These are phyloP conservation scores for Epizoanthus rinbou DNA, from an alignment of 92 coral and sea anemone species.

Conservation along the genomic window DNA sequence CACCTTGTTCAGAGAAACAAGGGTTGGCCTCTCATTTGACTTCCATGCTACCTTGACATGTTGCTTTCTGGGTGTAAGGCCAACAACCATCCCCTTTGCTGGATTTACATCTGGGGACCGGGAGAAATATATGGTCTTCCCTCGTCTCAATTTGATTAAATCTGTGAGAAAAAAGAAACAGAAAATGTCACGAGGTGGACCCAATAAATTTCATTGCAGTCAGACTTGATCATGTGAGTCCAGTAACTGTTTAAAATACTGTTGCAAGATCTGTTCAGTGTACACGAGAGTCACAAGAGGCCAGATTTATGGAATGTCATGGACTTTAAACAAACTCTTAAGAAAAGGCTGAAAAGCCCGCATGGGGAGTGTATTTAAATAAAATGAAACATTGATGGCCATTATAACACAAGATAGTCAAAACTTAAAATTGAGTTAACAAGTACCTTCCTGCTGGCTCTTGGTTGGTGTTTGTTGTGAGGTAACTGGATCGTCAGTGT, in stretches of 20 bases:
- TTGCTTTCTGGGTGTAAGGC: slow-evolving; percentile 52
- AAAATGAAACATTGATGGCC: too few species aligned
- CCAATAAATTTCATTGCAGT: too few species aligned
- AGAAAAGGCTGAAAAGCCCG: too few species aligned
- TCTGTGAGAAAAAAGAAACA: slow-evolving; percentile 14
- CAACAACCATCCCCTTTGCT: slow-evolving; percentile 51
- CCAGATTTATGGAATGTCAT: too few species aligned
- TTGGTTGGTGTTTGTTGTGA: slow-evolving; percentile 12
- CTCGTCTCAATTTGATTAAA: neutral
- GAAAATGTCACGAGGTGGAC: neutral
- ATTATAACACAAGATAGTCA: neutral
- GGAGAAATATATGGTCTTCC: slow-evolving; percentile 21
- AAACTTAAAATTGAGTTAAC: neutral
- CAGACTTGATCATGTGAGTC: too few species aligned
- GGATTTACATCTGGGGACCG: neutral
- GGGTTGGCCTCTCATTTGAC: slow-evolving; percentile 49
- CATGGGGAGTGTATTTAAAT: too few species aligned
- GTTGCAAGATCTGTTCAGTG: too few species aligned
- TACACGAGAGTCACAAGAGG: too few species aligned
- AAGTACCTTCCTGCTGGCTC: slow-evolving; percentile 9
- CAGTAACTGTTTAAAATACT: too few species aligned
- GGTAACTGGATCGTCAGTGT: slow-evolving; percentile 4
- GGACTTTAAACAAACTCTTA: too few species aligned
- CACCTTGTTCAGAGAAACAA: slow-evolving; percentile 33
- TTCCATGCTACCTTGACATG: slow-evolving; percentile 45